Conservation (phyloP, 1,140 invertebrate species). For the Lamellibrachia luymesi region DNA sequence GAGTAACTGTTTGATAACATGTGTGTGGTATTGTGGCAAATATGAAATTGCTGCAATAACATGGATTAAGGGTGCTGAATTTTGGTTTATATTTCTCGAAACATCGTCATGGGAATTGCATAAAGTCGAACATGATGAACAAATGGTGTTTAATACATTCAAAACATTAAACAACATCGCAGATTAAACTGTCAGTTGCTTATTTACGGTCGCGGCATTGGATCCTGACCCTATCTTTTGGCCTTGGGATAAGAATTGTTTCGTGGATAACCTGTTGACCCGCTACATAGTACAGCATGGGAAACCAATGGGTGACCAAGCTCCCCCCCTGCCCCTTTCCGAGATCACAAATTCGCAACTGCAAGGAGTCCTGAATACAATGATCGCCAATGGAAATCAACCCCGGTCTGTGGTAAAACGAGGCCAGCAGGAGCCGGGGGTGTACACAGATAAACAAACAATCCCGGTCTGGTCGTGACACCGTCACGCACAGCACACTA, state of each 20-base stretch:
- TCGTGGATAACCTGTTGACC: too few relatives aligned
- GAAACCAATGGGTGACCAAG: too few relatives aligned
- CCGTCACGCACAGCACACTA: neutral
- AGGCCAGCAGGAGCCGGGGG: neutral
- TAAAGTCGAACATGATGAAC: neutral
- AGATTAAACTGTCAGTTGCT: neutral
- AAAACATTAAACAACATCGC: neutral
- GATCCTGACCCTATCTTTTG: too few relatives aligned
- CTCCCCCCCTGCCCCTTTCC: too few relatives aligned
- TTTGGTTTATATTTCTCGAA: neutral
- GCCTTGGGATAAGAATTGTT: too few relatives aligned
- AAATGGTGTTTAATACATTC: neutral
- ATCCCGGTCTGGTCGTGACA: neutral
- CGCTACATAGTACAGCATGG: too few relatives aligned
- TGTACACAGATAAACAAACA: neutral
- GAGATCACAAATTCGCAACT: too few relatives aligned
- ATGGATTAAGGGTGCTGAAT: neutral
- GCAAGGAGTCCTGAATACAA: neutral
- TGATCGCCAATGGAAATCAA: neutral
- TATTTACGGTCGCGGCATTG: too few relatives aligned
- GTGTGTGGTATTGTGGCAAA: neutral
- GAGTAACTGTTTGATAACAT: too few relatives aligned
- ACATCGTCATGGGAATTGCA: neutral
- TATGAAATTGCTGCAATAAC: neutral
- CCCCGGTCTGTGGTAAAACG: neutral